Evolutionary conservation across 1,140 invertebrate genomes (phyloP).

Genomic region (Elymnias hypermnestra): DNA sequence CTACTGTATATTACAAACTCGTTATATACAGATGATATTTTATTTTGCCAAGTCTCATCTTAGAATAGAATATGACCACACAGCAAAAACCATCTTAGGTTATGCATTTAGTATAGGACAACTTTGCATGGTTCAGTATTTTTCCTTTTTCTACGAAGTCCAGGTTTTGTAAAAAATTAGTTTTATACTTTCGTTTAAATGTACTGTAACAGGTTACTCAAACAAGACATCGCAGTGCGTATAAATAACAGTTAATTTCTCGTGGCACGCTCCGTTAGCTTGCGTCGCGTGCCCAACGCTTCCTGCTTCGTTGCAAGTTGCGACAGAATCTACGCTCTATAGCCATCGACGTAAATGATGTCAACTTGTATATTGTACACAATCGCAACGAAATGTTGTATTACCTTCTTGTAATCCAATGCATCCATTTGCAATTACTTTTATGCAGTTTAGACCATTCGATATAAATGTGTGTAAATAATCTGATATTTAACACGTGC

Average conservation of each 20-base stretch:
- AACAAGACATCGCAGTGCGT: constrained; percentile 37
- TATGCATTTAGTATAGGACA: no score
- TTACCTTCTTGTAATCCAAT: not conserved
- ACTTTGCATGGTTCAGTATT: no score
- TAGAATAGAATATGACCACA: no score
- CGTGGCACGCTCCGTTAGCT: constrained; percentile 63
- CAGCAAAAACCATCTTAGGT: no score
- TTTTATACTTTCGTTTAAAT: constrained; percentile 35
- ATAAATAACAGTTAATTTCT: constrained; percentile 74
- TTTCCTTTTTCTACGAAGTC: not conserved
- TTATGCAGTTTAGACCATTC: no score
- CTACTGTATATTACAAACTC: no score
- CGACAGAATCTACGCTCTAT: constrained; percentile 28
- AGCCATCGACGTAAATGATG: not conserved
- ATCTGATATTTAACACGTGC: no score
- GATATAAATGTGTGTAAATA: no score
- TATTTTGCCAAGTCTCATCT: no score
- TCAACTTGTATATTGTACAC: not conserved
- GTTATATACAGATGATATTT: no score
- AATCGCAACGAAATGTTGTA: not conserved
- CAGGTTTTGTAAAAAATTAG: no score
- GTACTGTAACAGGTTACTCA: constrained; percentile 55
- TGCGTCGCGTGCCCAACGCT: constrained; percentile 56
- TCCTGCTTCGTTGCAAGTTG: constrained; percentile 44
- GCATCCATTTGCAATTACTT: no score